Evolutionary conservation across 2,888 invertebrate species (phyloP).

Genomic region (Hydriomena furcata): DNA sequence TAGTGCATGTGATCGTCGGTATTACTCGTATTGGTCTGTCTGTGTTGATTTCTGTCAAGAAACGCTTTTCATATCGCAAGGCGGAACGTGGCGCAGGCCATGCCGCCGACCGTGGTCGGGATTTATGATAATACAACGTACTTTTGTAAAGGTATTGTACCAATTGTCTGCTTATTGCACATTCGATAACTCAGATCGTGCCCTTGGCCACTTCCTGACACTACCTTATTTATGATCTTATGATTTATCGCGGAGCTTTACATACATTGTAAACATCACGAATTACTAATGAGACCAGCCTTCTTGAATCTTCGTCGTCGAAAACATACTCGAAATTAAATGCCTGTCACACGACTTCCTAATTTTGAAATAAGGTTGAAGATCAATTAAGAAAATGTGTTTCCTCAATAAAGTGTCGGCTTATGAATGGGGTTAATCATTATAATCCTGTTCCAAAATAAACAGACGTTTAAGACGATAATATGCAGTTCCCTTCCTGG

Average conservation of each 20-base stretch:
- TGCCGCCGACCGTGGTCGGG: conserved; percentile 42
- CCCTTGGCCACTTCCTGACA: conserved; percentile 36
- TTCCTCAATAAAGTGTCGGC: conserved; percentile 61
- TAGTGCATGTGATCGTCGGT: conserved; percentile 46
- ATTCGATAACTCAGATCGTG: conserved; percentile 37
- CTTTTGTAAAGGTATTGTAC: conserved; percentile 29
- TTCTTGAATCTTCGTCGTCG: conserved; percentile 27
- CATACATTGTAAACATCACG: conserved; percentile 41
- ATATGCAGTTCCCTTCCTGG: conserved; percentile 41
- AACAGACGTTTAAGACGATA: conserved; percentile 57
- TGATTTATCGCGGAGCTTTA: conserved; percentile 32
- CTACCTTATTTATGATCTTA: conserved; percentile 31
- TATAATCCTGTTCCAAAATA: conserved; percentile 59
- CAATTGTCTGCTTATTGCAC: conserved; percentile 32
- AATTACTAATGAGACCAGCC: conserved; percentile 40
- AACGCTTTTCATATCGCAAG: conserved; percentile 72
- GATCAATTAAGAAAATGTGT: conserved; percentile 61
- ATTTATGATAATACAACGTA: conserved; percentile 51
- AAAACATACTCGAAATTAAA: conserved; percentile 41
- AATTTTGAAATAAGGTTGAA: conserved; percentile 56
- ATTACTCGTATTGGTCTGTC: conserved; percentile 51
- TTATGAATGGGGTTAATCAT: conserved; percentile 56
- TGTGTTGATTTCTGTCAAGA: conserved; percentile 59
- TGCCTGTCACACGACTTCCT: conserved; percentile 46
- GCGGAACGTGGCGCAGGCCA: conserved; percentile 54